Evolutionary conservation across 2,797 vertebrate species (phyloP).

Genomic region (Borostomias antarcticus): DNA sequence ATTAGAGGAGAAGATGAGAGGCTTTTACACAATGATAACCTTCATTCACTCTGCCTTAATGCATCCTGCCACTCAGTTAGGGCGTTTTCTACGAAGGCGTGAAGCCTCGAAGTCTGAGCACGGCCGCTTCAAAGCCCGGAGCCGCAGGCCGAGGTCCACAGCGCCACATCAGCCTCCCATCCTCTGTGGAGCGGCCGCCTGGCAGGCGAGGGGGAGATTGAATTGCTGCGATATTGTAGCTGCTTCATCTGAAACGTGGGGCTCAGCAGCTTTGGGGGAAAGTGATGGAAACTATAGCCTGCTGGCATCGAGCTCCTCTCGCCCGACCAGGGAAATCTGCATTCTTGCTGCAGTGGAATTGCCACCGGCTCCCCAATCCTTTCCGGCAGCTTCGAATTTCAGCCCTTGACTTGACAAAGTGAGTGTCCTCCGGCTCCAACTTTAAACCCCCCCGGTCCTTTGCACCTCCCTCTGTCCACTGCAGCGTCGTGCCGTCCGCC

Average conservation of each 20-base stretch:
- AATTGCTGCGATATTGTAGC: constrained; percentile 50
- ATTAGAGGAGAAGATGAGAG: constrained; percentile 14
- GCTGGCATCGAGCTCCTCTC: constrained; percentile 44
- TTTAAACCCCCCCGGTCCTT: no score
- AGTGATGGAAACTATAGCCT: constrained; percentile 51
- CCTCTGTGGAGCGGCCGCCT: constrained; percentile 37
- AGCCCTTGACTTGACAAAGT: no score
- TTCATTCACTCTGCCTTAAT: constrained; percentile 14
- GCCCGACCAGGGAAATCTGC: neutral
- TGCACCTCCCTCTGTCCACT: no score
- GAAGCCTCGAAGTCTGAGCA: neutral
- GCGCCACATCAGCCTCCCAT: constrained; percentile 9
- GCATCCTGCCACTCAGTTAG: neutral
- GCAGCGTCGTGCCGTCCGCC: no score
- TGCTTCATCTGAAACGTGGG: constrained; percentile 37
- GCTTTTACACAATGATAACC: constrained; percentile 17
- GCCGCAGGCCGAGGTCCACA: constrained; percentile 5
- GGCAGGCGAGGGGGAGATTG: constrained; percentile 27
- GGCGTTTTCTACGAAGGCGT: neutral
- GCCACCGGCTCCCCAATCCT: constrained; percentile 47
- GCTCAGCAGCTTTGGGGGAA: constrained; percentile 56
- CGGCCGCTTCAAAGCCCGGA: constrained; percentile 2
- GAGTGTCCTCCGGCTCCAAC: no score
- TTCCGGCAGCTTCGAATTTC: neutral
- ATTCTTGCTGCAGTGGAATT: neutral